Conservation (phyloP, 2,888 invertebrate genomes). For the Brassicogethes aeneus region DNA sequence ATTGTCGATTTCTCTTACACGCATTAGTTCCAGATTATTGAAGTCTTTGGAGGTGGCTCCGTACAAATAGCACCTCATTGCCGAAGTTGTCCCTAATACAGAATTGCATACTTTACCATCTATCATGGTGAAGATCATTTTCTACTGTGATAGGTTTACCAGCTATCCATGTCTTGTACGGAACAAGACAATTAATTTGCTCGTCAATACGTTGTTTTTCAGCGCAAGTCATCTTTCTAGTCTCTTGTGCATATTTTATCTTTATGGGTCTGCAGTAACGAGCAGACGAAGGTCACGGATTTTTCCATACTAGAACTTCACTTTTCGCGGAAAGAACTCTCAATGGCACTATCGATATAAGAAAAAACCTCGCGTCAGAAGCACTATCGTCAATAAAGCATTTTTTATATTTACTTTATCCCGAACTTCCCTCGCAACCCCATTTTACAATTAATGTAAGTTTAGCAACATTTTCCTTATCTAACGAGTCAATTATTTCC, state of each 20-base stretch:
- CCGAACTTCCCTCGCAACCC: slow-evolving; percentile 15
- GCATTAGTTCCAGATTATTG: slow-evolving; percentile 5
- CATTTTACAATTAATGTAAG: too few relatives aligned
- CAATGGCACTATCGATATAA: too few relatives aligned
- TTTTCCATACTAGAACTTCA: too few relatives aligned
- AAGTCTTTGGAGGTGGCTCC: slow-evolving; percentile 7
- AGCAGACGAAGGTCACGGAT: slow-evolving; percentile 4
- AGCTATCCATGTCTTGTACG: too few relatives aligned
- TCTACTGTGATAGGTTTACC: too few relatives aligned
- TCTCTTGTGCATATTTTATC: slow-evolving; percentile 1
- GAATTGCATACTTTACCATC: too few relatives aligned
- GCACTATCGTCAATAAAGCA: slow-evolving; percentile 4
- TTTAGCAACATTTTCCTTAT: too few relatives aligned
- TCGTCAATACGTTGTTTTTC: slow-evolving; percentile 1
- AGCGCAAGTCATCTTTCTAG: not conserved
- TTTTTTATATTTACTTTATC: slow-evolving; percentile 12
- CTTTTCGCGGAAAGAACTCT: too few relatives aligned
- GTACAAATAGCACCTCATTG: too few relatives aligned
- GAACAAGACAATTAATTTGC: slow-evolving; percentile 5
- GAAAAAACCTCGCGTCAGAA: slow-evolving; percentile 8
- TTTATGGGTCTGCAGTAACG: slow-evolving; percentile 4
- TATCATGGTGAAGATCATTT: too few relatives aligned
- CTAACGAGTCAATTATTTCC: too few relatives aligned
- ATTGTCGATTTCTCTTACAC: not conserved
- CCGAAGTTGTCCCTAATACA: too few relatives aligned